Base-by-base conservation (phyloP, 64 coral and sea anemone species). In the Trachythela sp. region DNA sequence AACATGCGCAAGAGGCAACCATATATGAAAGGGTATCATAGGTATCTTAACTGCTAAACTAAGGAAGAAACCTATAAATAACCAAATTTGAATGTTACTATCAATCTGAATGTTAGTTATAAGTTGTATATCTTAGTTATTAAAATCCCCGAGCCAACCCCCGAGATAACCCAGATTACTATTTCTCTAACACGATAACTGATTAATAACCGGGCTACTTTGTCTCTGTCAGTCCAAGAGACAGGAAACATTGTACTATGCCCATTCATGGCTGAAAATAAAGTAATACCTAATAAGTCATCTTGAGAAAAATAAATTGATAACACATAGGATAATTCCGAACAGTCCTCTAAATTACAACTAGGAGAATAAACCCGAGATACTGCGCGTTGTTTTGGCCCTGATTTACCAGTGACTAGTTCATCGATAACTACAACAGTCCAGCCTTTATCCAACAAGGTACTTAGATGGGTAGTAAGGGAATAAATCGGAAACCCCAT, bases 241-340 rank as follows among this genome's bases (percentile, higher is more conserved):
- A 86, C 85, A 86, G 85, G 85, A 86, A 86, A 86, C 85, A 86
- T 86, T 86, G 54, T n/a, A 86, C 85, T 86, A 86, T 86, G 85
- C 33, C 85, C 85, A 86, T 86, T 86, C 85, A 86, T 86, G 85
- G 85, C 85, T 86, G 85, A 86, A 86, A 86, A 86, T 86, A 86
- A 86, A 86, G 85, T 86, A 86, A 86, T n/a, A 60, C 85, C 85
- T 86, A 86, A 10, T 86, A 86, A 86, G n/a, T 85, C n/a, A 52
- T 72, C 68, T 43, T 86, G 37, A 43, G 39, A 20, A 52, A 86
- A 86, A 86, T 86, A 86, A 86, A 86, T 86, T 86, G 85, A 86
- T 86, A 86, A 32, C n/a, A 86, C 85, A 86, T 86, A 86, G 26
- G 85, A 0, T 86, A 86, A 86, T 86, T 86, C 85, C 22, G 85